Conservation (phyloP, 2,797 vertebrate genomes). For the Borostomias antarcticus region DNA sequence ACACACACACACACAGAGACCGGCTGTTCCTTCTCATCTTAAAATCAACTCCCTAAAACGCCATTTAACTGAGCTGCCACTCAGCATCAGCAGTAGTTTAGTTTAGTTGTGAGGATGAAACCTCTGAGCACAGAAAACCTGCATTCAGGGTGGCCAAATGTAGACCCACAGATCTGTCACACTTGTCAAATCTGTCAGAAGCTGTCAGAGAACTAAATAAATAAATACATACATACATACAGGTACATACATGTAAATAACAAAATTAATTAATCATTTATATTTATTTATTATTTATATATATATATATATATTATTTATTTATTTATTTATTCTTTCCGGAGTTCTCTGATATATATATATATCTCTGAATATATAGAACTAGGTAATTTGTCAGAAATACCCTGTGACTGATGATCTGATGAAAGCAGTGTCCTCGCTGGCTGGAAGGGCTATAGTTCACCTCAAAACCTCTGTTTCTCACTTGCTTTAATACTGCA, state of each 20-base stretch:
- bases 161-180: slow-evolving; percentile 38
- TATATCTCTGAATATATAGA: slow-evolving; percentile 31
- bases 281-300: too few species aligned
- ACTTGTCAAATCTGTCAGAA: slow-evolving; percentile 50
- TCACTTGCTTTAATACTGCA: slow-evolving; percentile 24
- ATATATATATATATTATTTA: too few species aligned
- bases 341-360: too few species aligned
- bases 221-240: too few species aligned
- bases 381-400: slow-evolving; percentile 33
- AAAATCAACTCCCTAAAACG: too few species aligned
- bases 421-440: slow-evolving; percentile 40
- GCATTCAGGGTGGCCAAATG: neutral
- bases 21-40: neutral
- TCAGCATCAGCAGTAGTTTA: neutral
- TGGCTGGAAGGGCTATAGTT: slow-evolving; percentile 35
- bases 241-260: too few species aligned
- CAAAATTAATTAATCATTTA: too few species aligned
- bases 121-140: neutral
- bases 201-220: slow-evolving; percentile 25
- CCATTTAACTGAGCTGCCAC: neutral
- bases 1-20: too few species aligned
- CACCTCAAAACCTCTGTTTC: slow-evolving; percentile 37
- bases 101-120: neutral
- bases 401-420: slow-evolving; percentile 42
- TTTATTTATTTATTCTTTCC: too few species aligned